Evolutionary conservation across 2,888 invertebrate species (phyloP).

Genomic region (Nemotelus pantherinus): DNA sequence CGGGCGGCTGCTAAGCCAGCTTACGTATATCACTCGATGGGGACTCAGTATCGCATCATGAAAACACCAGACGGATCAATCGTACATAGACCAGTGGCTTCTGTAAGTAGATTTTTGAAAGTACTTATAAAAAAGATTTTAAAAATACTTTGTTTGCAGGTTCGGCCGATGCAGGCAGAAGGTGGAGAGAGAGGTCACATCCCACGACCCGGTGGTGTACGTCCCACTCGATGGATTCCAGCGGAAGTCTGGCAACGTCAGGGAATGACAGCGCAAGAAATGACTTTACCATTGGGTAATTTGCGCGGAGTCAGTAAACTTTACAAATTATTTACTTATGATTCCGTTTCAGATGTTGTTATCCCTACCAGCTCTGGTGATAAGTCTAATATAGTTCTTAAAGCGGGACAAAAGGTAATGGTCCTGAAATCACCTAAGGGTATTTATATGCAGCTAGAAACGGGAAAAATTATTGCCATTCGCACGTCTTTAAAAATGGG

Average conservation of each 20-base stretch:
- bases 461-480: conserved; percentile 94
- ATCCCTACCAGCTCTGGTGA: conserved; percentile 92
- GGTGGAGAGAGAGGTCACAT: conserved; percentile 60
- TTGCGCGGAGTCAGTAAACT: not conserved
- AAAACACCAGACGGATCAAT: conserved; percentile 68
- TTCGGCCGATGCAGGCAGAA: conserved; percentile 84
- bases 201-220: conserved; percentile 64
- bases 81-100: conserved; percentile 74
- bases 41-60: conserved; percentile 71
- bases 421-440: conserved; percentile 95
- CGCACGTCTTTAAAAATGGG: conserved; percentile 63
- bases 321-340: not conserved
- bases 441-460: conserved; percentile 93
- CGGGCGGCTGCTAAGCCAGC: conserved; percentile 76
- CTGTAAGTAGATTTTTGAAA: conserved; percentile 63
- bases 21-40: conserved; percentile 65
- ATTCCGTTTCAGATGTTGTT: conserved; percentile 75
- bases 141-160: conserved; percentile 61
- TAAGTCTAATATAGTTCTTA: conserved; percentile 87
- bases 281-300: conserved; percentile 85
- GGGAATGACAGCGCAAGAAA: conserved; percentile 95
- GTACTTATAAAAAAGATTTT: not conserved
- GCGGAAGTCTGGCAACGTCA: conserved; percentile 92
- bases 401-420: conserved; percentile 94
- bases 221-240: conserved; percentile 80